Base-by-base conservation (phyloP, 2,113 vertebrate genomes). In the Mobula birostris region DNA sequence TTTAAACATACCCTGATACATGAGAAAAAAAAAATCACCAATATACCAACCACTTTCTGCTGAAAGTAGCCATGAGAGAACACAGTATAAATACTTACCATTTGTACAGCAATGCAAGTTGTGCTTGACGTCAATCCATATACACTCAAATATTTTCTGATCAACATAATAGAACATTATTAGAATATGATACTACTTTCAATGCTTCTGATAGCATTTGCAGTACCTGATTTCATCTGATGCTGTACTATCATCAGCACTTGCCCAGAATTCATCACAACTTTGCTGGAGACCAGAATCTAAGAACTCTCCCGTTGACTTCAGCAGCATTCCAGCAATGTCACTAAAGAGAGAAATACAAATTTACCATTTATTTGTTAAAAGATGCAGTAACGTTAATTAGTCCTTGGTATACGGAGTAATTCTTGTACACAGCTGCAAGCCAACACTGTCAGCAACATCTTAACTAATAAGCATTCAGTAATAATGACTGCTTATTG, bases 301-400 rank as follows among this genome's bases (percentile, higher is more conserved):
- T 80, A 99, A 96, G 95, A 99, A 99, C 74, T 98, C 97, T 74
- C 99, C 99, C 1, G 99, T 99, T 92, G 99, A 99, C 94, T 99
- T 98, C 70, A 99, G 97, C 95, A 99, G 96, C 98, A 98, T 98
- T 80, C 99, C 98, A 90, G 98, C 98, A 94, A 99, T 99, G 95
- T 99, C 98, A 96, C 99, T 99, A 95, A 74, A 95, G 66, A 63
- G 94, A 79, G 94, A 21, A 56, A 88, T 83, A 11, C 61, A 94
- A 94, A 61, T 29, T 88, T n/a, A 94, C n/a, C 79, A 66, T 5
- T 27, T 77, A 15, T 70, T 93, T 21, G n/a, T 24, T 56, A 56
- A 72, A 76, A 19, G 7, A 29, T 94, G 5, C n/a, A 82, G 63
- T 14, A 17, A 29, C 36, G 19, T 29, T 80, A 63, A 58, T 61